phyloP scores from a whole-genome alignment of 2,113 vertebrate genomes.

The Tachycineta bicolor region DNA sequence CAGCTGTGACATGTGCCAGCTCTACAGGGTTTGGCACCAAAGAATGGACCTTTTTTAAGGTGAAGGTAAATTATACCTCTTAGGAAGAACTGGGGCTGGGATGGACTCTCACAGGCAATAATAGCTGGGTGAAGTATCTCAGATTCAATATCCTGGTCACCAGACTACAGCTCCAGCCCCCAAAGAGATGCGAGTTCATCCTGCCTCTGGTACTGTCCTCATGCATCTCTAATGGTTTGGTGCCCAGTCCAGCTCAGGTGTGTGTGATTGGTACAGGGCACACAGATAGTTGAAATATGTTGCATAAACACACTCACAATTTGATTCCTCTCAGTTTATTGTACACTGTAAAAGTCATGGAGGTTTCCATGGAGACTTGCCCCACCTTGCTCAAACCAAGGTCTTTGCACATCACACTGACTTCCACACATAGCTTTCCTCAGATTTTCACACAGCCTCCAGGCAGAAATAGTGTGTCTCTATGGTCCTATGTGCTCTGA shows the following conservation, averaged over 20 bases:
- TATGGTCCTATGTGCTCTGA: not conserved
- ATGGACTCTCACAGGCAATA: not conserved
- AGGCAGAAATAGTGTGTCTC: not conserved
- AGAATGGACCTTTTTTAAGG: not conserved
- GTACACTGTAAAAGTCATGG: not conserved
- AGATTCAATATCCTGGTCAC: not conserved
- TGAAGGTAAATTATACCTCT: not conserved
- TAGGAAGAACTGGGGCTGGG: not conserved
- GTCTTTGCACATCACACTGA: not conserved
- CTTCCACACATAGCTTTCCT: not conserved
- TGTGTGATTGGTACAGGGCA: too few species aligned
- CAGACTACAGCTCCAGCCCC: not conserved
- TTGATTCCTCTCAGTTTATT: not conserved
- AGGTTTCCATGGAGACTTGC: not conserved
- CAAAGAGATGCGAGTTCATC: not conserved
- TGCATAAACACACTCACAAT: rapidly evolving
- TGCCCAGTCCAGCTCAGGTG: not conserved
- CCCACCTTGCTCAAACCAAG: not conserved
- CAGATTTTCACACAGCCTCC: not conserved
- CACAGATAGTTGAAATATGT: not conserved
- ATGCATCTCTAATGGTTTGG: not conserved
- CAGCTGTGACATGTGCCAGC: not conserved
- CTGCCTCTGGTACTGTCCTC: not conserved
- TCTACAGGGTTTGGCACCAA: not conserved
- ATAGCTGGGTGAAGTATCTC: not conserved